Percentiles rank a stretch among this genome's conserved stretches.
Evolutionary conservation across 2,797 vertebrate species (phyloP).

Genomic region (Enteromius treurensis): DNA sequence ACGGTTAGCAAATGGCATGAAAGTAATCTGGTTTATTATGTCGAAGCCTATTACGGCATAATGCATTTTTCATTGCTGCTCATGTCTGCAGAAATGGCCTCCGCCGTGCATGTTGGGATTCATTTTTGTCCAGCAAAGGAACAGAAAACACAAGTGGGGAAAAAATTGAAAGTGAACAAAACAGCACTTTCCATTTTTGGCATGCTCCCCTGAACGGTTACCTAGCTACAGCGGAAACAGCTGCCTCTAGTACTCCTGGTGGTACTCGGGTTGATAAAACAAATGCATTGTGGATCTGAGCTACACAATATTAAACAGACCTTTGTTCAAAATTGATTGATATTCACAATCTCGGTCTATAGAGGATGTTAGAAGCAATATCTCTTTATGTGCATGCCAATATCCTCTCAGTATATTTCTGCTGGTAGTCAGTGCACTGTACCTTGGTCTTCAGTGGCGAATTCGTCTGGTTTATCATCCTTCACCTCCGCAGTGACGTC

Average conservation of each 20-base stretch:
- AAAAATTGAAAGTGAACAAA: background rate
- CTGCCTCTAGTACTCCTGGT: background rate
- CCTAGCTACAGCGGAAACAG: background rate
- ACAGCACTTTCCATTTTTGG: constrained; percentile 28
- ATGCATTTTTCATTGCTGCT: constrained; percentile 10
- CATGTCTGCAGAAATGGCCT: constrained; percentile 2
- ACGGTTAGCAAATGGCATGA: background rate
- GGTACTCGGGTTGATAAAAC: background rate
- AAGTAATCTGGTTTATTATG: background rate
- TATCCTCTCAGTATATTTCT: background rate
- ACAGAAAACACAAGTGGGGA: background rate
- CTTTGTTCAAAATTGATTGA: background rate
- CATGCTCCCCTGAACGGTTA: background rate
- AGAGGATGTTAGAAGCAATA: background rate
- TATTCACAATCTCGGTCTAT: background rate
- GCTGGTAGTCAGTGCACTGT: background rate
- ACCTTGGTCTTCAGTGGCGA: constrained; percentile 75
- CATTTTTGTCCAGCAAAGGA: background rate
- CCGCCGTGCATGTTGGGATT: background rate
- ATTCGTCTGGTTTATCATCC: constrained; percentile 66
- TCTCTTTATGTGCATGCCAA: background rate
- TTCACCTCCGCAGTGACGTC: constrained; percentile 74
- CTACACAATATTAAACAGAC: too few species aligned
- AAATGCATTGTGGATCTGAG: constrained; percentile 1
- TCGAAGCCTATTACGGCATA: constrained; percentile 18